Evolutionary conservation across 1,140 invertebrate species (phyloP).

Genomic region (Oedothorax gibbosus): DNA sequence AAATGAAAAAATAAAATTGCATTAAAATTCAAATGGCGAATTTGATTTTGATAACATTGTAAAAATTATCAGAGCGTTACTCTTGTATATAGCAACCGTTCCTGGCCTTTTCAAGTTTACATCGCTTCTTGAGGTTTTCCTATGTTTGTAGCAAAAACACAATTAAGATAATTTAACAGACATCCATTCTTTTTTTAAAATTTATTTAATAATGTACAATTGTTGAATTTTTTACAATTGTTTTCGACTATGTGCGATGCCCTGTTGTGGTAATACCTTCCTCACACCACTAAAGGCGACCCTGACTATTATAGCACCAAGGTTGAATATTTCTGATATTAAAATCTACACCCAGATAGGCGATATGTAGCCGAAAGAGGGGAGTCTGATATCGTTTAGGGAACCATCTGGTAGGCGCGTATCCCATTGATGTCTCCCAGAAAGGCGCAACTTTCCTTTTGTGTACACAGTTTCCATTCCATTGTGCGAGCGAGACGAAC

Average conservation of each 20-base stretch:
- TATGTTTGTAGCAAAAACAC: not conserved
- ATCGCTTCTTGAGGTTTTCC: not conserved
- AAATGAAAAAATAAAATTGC: too few relatives aligned
- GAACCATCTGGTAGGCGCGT: conserved; percentile 55
- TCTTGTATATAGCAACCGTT: not conserved
- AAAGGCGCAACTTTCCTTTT: conserved; percentile 36
- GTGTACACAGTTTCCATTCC: conserved; percentile 35
- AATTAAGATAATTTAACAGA: not conserved
- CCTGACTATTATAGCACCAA: not conserved
- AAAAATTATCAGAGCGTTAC: too few relatives aligned
- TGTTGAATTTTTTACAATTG: not conserved
- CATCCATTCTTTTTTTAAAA: not conserved
- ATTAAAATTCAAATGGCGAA: too few relatives aligned
- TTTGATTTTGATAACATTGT: too few relatives aligned
- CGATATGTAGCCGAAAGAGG: not conserved
- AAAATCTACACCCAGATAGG: not conserved
- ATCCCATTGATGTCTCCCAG: not conserved
- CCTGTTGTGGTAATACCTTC: not conserved
- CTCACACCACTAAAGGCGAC: not conserved
- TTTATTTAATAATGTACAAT: not conserved
- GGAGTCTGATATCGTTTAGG: not conserved
- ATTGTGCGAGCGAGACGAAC: conserved; percentile 20
- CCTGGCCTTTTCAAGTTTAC: not conserved
- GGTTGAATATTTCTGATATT: not conserved
- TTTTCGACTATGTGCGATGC: not conserved